phyloP scores from a whole-genome alignment of 2,888 invertebrate genomes.

The Dorcus parallelipipedus region DNA sequence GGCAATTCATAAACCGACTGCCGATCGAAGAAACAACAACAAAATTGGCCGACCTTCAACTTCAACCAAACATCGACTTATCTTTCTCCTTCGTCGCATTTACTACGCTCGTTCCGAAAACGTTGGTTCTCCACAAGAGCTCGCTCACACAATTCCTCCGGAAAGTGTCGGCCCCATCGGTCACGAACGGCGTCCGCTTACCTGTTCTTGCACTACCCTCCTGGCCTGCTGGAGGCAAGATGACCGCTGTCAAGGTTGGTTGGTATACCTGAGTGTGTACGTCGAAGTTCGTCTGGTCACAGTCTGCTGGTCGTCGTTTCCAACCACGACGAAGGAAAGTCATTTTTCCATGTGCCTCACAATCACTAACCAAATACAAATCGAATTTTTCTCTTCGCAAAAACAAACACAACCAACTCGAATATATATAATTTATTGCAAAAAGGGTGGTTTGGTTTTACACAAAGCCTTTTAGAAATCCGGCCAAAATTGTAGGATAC shows the following conservation, averaged over 20 bases:
- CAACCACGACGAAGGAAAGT: neutral
- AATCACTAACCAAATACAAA: neutral
- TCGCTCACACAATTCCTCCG: constrained; percentile 28
- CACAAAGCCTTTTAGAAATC: neutral
- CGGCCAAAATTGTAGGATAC: neutral
- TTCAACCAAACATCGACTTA: constrained; percentile 13
- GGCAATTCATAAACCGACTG: neutral
- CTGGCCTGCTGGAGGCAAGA: constrained; percentile 23
- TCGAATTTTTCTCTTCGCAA: too few relatives aligned
- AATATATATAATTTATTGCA: too few relatives aligned
- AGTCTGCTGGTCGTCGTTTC: constrained; percentile 23
- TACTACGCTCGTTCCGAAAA: constrained; percentile 28
- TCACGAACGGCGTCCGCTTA: neutral
- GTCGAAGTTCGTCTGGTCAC: constrained; percentile 33
- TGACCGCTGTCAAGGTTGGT: constrained; percentile 41
- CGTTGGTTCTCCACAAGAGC: constrained; percentile 27
- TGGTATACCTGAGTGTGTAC: constrained; percentile 35
- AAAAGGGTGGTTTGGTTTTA: too few relatives aligned
- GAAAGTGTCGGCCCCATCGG: constrained; percentile 30
- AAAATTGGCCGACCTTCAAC: constrained; percentile 36
- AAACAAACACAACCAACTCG: too few relatives aligned
- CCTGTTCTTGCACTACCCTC: neutral
- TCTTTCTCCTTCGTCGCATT: neutral
- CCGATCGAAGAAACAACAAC: constrained; percentile 22
- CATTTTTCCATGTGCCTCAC: neutral